Conservation (phyloP, 2,888 invertebrate genomes). For the Dryadula phaetusa region DNA sequence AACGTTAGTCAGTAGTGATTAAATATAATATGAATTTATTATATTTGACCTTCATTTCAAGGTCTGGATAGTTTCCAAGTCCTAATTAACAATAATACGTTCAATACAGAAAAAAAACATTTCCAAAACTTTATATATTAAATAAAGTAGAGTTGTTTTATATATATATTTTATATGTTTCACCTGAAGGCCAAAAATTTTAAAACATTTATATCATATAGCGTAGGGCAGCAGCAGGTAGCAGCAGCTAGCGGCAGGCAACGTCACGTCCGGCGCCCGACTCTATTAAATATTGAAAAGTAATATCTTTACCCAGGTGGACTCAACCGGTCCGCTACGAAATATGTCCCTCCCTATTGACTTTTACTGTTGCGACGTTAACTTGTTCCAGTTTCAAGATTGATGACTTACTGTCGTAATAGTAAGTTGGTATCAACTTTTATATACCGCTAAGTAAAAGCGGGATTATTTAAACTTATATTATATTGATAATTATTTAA, state of each 20-base stretch:
- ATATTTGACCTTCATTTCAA: no score
- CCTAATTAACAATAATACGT: no score
- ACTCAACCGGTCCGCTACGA: slow-evolving; percentile 44
- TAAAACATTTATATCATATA: not conserved
- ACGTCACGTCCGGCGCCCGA: slow-evolving; percentile 40
- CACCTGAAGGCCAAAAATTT: no score
- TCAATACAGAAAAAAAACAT: no score
- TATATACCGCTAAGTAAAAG: not conserved
- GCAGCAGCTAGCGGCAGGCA: slow-evolving; percentile 19
- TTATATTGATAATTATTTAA: not conserved
- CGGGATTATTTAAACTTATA: not conserved
- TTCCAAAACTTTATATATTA: no score
- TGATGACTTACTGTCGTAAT: slow-evolving; percentile 32
- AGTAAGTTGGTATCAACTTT: not conserved
- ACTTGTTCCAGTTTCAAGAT: slow-evolving; percentile 42
- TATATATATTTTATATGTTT: no score
- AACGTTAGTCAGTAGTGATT: no score
- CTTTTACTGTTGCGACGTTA: slow-evolving; percentile 53
- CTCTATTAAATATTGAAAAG: slow-evolving; percentile 56
- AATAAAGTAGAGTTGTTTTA: no score
- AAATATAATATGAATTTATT: no score
- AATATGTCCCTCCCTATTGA: slow-evolving; percentile 50
- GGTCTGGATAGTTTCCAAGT: no score
- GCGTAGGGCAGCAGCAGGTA: not conserved
- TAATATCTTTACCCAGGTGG: slow-evolving; percentile 51